Conservation (phyloP, 2,888 invertebrate species). For the Acleris emargana region DNA sequence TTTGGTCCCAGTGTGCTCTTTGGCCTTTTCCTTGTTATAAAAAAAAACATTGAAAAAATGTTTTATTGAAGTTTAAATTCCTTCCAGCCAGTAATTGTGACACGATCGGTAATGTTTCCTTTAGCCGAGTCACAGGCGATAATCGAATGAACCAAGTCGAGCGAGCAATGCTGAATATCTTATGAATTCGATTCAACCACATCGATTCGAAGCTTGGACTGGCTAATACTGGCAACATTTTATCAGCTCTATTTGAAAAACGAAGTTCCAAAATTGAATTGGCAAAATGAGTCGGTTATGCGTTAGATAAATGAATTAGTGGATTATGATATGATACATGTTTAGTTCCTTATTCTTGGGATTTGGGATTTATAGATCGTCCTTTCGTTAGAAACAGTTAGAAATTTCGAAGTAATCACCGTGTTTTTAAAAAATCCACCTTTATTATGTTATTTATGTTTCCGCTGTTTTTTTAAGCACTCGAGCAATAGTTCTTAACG, state of each 20-base stretch:
- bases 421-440: no score
- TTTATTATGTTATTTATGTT: no score
- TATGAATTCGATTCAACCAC: constrained; percentile 36
- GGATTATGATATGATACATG: no score
- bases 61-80: constrained; percentile 13
- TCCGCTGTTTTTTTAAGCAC: no score
- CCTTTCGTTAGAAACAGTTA: no score
- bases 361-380: no score
- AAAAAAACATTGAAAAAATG: no score
- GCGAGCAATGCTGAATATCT: constrained; percentile 34
- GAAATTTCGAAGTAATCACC: no score
- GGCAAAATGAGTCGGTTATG: constrained; percentile 3
- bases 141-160: constrained; percentile 35
- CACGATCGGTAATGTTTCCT: constrained; percentile 32
- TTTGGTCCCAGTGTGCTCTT: no score
- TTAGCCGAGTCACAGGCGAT: constrained; percentile 34
- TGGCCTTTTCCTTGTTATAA: no score
- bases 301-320: neutral
- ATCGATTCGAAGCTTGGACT: constrained; percentile 30
- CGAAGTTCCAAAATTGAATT: constrained; percentile 23
- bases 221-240: constrained; percentile 33
- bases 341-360: no score
- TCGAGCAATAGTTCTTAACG: no score
- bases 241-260: constrained; percentile 27
- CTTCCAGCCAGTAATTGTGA: constrained; percentile 27